phyloP scores from a whole-genome alignment of 2,888 invertebrate species.

The Ceraclea dissimilis region DNA sequence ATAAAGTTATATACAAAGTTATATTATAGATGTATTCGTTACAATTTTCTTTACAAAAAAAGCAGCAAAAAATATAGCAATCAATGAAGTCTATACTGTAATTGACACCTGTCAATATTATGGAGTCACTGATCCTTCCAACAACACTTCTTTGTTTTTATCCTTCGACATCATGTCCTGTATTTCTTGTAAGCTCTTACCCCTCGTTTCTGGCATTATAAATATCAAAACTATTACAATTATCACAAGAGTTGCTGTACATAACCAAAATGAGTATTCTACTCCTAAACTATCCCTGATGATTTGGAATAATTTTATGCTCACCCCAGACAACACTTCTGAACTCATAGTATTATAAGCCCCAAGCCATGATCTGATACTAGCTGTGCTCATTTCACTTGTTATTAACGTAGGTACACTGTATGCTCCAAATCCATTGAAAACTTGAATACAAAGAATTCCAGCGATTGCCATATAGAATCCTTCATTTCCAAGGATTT shows the following conservation, averaged over 20 bases:
- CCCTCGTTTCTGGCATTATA: slow-evolving; percentile 13
- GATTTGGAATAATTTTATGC: slow-evolving; percentile 6
- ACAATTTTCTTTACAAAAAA: too few species aligned
- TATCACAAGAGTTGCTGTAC: background rate
- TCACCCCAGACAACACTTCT: slow-evolving; percentile 5
- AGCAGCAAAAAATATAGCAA: too few species aligned
- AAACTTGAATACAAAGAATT: slow-evolving; percentile 6
- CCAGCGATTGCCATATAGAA: slow-evolving; percentile 10
- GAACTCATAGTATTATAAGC: slow-evolving; percentile 5
- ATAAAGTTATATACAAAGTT: too few species aligned
- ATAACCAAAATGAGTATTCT: slow-evolving; percentile 10
- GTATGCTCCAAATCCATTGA: slow-evolving; percentile 5
- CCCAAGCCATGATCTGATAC: slow-evolving; percentile 12
- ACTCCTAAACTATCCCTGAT: slow-evolving; percentile 1
- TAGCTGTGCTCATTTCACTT: slow-evolving; percentile 17
- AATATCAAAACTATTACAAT: background rate
- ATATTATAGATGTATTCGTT: too few species aligned
- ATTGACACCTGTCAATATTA: too few species aligned
- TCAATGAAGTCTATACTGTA: too few species aligned
- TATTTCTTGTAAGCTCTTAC: slow-evolving; percentile 11
- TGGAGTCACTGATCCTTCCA: too few species aligned
- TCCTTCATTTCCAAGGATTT: background rate
- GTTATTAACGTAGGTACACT: slow-evolving; percentile 8
- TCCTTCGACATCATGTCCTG: slow-evolving; percentile 8
- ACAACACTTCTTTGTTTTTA: too few species aligned